phyloP scores from a whole-genome alignment of 2,888 invertebrate species.

The Netelia virgata region DNA sequence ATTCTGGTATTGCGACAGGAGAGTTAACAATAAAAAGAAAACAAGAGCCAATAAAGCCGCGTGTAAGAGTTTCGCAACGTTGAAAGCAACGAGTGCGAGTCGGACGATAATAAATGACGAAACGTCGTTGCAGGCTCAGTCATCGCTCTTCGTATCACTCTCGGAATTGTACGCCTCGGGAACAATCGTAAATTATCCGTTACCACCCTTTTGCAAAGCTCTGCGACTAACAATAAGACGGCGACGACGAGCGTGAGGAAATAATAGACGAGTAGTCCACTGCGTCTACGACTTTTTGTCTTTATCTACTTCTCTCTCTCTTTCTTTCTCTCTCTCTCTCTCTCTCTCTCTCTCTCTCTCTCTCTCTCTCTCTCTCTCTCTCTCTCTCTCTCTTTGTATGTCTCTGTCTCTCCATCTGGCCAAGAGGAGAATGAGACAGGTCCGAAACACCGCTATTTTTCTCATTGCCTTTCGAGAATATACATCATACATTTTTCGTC shows the following conservation, averaged over 20 bases:
- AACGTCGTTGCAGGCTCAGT: slow-evolving; percentile 22
- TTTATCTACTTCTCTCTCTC: neutral
- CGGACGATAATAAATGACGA: slow-evolving; percentile 54
- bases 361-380: neutral
- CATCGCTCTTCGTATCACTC: slow-evolving; percentile 26
- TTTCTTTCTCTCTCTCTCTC: neutral
- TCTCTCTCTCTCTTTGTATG: neutral
- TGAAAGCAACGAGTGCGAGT: slow-evolving; percentile 18
- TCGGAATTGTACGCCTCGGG: neutral
- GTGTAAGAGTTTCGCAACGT: slow-evolving; percentile 7
- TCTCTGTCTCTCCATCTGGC: neutral
- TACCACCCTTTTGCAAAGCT: slow-evolving; percentile 38
- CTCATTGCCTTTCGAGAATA: neutral
- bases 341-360: neutral
- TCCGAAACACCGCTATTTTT: neutral
- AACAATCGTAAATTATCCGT: slow-evolving; percentile 58
- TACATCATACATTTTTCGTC: neutral
- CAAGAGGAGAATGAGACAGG: neutral
- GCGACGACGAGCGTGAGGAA: slow-evolving; percentile 18
- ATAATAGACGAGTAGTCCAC: slow-evolving; percentile 34
- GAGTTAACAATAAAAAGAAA: neutral
- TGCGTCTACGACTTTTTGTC: neutral
- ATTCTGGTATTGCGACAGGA: neutral
- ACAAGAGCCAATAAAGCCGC: slow-evolving; percentile 1
- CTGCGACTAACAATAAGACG: neutral